Conservation (phyloP, 2,888 invertebrate genomes). For the Copidosoma aretas region DNA sequence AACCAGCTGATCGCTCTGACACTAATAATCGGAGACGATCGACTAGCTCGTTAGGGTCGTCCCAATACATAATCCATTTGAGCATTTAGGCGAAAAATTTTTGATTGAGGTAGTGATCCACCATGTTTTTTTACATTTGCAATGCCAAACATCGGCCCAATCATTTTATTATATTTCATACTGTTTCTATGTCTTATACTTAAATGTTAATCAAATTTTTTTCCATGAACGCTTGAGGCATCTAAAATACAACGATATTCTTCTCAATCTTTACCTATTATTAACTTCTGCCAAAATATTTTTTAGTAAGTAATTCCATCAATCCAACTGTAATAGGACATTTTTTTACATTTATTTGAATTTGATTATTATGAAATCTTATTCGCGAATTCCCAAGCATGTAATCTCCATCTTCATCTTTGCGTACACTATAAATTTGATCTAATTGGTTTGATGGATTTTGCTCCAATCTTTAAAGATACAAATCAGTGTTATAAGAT, state of each 20-base stretch:
- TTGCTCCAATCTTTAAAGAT: not conserved
- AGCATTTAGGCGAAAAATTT: not conserved
- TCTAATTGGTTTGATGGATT: not conserved
- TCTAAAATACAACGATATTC: not conserved
- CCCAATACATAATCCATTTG: not conserved
- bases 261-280: not conserved
- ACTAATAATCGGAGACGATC: not conserved
- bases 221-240: not conserved
- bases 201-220: not conserved
- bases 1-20: not conserved
- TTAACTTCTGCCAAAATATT: not conserved
- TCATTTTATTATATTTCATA: not conserved
- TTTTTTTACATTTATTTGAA: not conserved
- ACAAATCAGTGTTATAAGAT: not conserved
- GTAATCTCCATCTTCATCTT: not conserved
- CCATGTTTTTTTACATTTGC: not conserved
- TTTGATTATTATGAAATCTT: constrained; percentile 11
- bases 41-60: not conserved
- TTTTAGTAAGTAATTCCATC: constrained; percentile 3
- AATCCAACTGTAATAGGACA: not conserved
- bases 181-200: not conserved
- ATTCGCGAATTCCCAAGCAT: not conserved
- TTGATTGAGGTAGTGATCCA: not conserved
- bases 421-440: not conserved
- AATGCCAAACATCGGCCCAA: not conserved